Evolutionary conservation across 2,797 vertebrate genomes (phyloP), one percentile per base, ranked within the genome.

Genomic region (Heterohyrax brucei): DNA sequence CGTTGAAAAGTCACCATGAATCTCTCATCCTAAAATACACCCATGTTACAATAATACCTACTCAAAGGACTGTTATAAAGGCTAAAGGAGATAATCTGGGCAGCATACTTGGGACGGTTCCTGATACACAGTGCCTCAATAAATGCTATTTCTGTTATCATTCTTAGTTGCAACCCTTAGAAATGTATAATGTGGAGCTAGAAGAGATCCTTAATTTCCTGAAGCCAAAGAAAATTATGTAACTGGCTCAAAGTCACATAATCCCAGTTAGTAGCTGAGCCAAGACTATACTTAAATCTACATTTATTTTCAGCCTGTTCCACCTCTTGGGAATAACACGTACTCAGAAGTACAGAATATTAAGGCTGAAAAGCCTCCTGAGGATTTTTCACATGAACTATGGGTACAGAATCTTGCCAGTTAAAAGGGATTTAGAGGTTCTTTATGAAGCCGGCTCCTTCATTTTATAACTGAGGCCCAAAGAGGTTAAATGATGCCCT

Each of bases 171-270:
- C 19, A 95, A 78, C 30, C 39, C 33, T 95, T 82, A 78, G 28
- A 81, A 81, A 90, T 16, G 16, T 48, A 59, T 7, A 48, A 4
- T 64, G 84, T 39, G 44, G 62, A 89, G 66, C 26, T 64, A 81
- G 59, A 94, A 62, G 33, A 96, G 50, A 83, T 18, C 7, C 93
- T 79, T 13, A 44, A 66, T 75, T 85, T 92, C 33, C 22, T 33
- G 59, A 94, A n/a, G 46, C 16, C 68, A 81, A 53, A 90, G 66
- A 53, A 66, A 95, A 96, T 44, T 28, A 93, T 48, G 68, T 94
- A 39, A 77, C 44, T 61, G 50, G 16, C 50, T 92, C 87, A 85
- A 85, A 85, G 22, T 79, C 10, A 56, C 68, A 39, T 28, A 80
- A 82, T 30, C n/a, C 26, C 64, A 18, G 62, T 72, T 10, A 87